Percentiles rank a stretch among this genome's conserved stretches.
Evolutionary conservation across 2,113 vertebrate genomes (phyloP).

Genomic region (Scophthalmus maximus): DNA sequence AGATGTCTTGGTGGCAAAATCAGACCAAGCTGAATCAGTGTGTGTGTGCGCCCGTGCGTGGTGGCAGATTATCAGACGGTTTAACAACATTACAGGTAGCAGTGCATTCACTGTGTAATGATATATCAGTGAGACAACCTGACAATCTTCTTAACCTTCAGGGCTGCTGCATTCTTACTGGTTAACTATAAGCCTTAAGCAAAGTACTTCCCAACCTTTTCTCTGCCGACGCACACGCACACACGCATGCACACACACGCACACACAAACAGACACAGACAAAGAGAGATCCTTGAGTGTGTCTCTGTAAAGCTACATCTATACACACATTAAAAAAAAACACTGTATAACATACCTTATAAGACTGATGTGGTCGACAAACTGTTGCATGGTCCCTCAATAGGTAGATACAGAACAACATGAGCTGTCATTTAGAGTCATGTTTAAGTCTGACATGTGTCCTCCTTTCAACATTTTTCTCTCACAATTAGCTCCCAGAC

Average conservation of each 20-base stretch:
- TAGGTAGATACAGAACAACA: no score
- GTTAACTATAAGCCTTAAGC: neutral
- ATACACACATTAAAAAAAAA: neutral
- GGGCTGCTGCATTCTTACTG: constrained; percentile 7
- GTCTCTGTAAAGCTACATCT: no score
- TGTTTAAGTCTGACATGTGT: neutral
- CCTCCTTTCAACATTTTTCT: neutral
- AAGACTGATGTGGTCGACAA: neutral
- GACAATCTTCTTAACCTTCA: constrained; percentile 18
- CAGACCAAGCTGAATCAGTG: neutral
- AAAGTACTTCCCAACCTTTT: neutral
- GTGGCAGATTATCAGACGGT: constrained; percentile 27
- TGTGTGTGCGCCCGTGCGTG: neutral
- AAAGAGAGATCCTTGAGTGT: neutral
- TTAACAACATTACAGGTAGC: constrained; percentile 19
- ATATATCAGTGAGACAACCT: constrained; percentile 32
- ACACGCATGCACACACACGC: neutral
- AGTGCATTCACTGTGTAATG: constrained; percentile 14
- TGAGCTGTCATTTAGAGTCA: neutral
- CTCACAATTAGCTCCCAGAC: no score
- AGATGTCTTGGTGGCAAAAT: neutral
- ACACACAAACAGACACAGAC: neutral
- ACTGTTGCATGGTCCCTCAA: no score
- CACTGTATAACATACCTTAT: neutral
- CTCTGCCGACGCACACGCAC: neutral